phyloP scores from a whole-genome alignment of 2,888 invertebrate species.

The Thelaira solivaga region DNA sequence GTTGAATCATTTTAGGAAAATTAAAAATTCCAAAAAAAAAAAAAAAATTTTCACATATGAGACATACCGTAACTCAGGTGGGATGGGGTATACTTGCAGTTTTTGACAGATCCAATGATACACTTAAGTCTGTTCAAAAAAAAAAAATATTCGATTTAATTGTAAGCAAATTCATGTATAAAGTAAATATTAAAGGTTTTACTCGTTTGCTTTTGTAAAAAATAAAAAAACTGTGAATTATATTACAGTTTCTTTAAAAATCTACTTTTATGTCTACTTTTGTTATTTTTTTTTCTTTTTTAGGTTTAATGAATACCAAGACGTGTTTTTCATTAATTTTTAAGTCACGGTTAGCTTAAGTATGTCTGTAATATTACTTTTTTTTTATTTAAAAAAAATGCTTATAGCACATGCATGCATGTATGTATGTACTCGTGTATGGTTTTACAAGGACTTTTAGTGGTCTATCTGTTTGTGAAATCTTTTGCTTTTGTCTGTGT shows the following conservation, averaged over 20 bases:
- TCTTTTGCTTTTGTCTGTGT: conserved; percentile 19
- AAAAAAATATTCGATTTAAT: too few species aligned
- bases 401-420: conserved; percentile 13
- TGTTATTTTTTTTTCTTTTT: background rate
- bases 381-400: background rate
- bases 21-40: too few species aligned
- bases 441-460: conserved; percentile 37
- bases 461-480: conserved; percentile 29
- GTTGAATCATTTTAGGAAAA: too few species aligned
- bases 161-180: too few species aligned
- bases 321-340: conserved; percentile 26
- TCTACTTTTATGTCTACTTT: background rate
- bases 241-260: background rate
- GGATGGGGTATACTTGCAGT: too few species aligned
- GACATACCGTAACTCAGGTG: too few species aligned
- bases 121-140: too few species aligned
- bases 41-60: too few species aligned
- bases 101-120: too few species aligned
- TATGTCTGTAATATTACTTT: conserved; percentile 31
- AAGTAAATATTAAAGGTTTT: too few species aligned
- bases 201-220: too few species aligned
- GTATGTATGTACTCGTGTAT: too few species aligned
- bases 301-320: background rate
- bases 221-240: background rate
- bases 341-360: conserved; percentile 51